Percentiles rank a stretch among this genome's conserved stretches.
Evolutionary conservation across 2,113 vertebrate genomes (phyloP).

Genomic region (Gymnocephalus cernua): DNA sequence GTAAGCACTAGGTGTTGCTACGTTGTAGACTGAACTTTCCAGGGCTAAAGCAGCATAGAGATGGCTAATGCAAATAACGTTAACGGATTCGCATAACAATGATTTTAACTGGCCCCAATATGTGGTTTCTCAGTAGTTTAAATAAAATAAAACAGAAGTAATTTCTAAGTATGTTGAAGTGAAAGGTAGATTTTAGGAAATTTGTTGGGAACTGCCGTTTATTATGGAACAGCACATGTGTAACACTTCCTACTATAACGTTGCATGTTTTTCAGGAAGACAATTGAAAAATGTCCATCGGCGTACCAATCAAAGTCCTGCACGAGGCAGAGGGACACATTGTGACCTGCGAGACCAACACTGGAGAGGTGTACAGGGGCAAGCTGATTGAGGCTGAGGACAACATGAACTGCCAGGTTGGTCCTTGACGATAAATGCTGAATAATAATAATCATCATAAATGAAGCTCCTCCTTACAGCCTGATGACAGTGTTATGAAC

Average conservation of each 20-base stretch:
- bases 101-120: no score
- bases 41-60: background rate
- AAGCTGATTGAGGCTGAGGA: constrained; percentile 98
- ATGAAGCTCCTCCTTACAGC: background rate
- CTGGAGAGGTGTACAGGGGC: constrained; percentile 95
- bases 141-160: background rate
- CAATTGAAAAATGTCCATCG: constrained; percentile 90
- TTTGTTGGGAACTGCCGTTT: background rate
- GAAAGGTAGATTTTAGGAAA: background rate
- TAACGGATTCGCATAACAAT: background rate
- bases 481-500: background rate
- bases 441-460: background rate
- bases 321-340: constrained; percentile 99
- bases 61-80: background rate
- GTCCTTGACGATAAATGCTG: background rate
- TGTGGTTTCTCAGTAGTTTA: background rate
- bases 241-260: background rate
- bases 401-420: constrained; percentile 99
- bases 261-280: constrained; percentile 33
- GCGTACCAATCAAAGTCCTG: constrained; percentile 97
- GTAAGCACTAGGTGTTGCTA: no score
- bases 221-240: background rate
- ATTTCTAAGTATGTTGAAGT: background rate
- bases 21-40: background rate
- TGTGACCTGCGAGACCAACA: constrained; percentile 97